Evolutionary conservation across 2,113 vertebrate genomes (phyloP).

Genomic region (Mastomys natalensis): DNA sequence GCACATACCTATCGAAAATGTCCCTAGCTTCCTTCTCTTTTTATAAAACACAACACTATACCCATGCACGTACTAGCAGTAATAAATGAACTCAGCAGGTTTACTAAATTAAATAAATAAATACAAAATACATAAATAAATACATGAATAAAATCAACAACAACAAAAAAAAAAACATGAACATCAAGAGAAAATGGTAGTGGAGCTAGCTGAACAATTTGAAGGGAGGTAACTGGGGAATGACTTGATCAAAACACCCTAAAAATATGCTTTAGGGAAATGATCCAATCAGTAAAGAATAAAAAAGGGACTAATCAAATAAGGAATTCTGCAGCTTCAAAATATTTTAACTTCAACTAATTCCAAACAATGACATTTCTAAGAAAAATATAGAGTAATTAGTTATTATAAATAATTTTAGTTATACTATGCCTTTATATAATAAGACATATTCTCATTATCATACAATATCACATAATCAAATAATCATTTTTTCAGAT

Average conservation of each 20-base stretch:
- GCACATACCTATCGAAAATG: too few species aligned
- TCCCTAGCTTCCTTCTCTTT: too few species aligned
- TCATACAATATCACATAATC: background rate
- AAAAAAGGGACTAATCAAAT: conserved; percentile 11
- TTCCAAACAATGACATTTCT: conserved; percentile 14
- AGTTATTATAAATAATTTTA: conserved; percentile 39
- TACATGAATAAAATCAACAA: too few species aligned
- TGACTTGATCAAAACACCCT: background rate
- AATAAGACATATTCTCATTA: conserved; percentile 5
- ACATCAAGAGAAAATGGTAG: background rate
- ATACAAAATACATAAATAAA: too few species aligned
- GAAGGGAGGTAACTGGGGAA: background rate
- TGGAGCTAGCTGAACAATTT: too few species aligned
- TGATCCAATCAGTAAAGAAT: background rate
- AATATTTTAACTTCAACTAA: conserved; percentile 48
- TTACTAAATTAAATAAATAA: background rate
- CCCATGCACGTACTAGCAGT: background rate
- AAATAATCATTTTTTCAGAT: conserved; percentile 14
- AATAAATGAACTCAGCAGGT: background rate
- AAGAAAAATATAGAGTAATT: background rate
- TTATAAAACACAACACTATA: background rate
- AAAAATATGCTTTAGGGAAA: background rate
- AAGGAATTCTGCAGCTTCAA: background rate
- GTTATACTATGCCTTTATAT: background rate
- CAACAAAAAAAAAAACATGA: background rate